phyloP scores from a whole-genome alignment of 2,113 vertebrate genomes.

The Marmota flaviventris region DNA sequence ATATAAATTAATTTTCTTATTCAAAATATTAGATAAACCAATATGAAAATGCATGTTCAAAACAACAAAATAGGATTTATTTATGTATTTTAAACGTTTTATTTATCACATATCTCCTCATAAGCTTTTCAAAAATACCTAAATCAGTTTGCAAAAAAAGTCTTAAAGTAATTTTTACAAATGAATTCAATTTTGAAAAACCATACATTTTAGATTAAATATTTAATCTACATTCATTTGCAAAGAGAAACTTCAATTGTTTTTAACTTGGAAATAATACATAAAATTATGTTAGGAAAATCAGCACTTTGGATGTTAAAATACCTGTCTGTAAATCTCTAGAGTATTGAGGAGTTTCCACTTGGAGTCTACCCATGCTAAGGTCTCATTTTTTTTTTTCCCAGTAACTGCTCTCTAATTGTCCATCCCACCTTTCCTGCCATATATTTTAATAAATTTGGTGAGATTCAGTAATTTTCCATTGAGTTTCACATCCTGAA shows the following conservation, averaged over 20 bases:
- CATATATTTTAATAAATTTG: background rate
- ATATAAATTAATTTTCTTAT: background rate
- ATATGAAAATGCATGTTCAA: background rate
- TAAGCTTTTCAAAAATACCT: background rate
- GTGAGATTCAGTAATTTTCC: constrained; percentile 26
- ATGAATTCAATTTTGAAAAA: background rate
- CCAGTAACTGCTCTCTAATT: background rate
- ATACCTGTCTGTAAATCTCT: background rate
- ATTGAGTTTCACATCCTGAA: background rate
- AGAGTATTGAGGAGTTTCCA: background rate
- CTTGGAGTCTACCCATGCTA: background rate
- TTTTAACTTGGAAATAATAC: background rate
- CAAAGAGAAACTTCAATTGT: background rate
- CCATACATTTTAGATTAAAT: background rate
- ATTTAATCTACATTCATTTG: background rate
- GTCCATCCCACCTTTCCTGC: background rate
- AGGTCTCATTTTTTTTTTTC: background rate
- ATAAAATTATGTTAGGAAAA: background rate
- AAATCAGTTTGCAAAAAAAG: background rate
- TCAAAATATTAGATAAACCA: background rate
- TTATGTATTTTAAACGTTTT: background rate
- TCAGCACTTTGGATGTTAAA: background rate
- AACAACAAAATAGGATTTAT: background rate
- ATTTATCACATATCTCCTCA: background rate
- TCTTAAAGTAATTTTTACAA: background rate